Percentiles rank a stretch among this genome's conserved stretches.
These are phyloP conservation scores for Eulemur rufifrons DNA, from an alignment of 2,113 vertebrate genomes.

Conservation along the genomic window DNA sequence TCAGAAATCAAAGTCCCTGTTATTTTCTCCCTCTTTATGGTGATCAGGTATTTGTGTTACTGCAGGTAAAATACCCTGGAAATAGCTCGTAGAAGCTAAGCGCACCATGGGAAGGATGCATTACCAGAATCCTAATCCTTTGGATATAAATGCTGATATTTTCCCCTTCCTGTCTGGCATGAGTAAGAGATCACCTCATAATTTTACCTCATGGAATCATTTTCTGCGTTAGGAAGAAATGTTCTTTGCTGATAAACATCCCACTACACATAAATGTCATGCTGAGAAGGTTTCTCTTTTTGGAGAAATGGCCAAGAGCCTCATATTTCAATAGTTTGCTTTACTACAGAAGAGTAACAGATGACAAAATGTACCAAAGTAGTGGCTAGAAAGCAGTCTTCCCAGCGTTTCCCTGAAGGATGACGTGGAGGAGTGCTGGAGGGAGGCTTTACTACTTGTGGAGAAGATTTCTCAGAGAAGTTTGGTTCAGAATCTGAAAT, in stretches of 20 bases:
- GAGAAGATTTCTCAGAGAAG: background rate
- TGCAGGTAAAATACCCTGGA: conserved; percentile 26
- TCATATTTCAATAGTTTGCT: conserved; percentile 3
- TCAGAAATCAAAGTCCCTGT: conserved; percentile 29
- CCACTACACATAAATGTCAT: conserved; percentile 22
- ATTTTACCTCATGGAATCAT: conserved; percentile 43
- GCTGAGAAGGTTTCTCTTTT: conserved; percentile 47
- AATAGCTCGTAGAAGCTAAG: conserved; percentile 31
- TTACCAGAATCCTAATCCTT: background rate
- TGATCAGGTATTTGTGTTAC: conserved; percentile 35
- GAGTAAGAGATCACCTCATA: conserved; percentile 39
- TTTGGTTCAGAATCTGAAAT: conserved; percentile 17
- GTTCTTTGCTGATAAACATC: conserved; percentile 42
- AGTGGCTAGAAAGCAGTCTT: background rate
- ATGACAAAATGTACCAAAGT: background rate
- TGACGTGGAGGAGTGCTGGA: background rate
- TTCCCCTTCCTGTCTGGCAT: background rate
- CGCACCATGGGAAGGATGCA: background rate
- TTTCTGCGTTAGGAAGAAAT: conserved; percentile 52
- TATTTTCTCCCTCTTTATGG: conserved; percentile 44
- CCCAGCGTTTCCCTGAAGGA: background rate
- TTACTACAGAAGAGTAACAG: conserved; percentile 37
- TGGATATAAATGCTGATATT: background rate
- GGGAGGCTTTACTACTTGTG: background rate
- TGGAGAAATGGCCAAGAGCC: conserved; percentile 24